Base-by-base conservation (phyloP, 2,797 vertebrate genomes). In the Rhinoraja longicauda region DNA sequence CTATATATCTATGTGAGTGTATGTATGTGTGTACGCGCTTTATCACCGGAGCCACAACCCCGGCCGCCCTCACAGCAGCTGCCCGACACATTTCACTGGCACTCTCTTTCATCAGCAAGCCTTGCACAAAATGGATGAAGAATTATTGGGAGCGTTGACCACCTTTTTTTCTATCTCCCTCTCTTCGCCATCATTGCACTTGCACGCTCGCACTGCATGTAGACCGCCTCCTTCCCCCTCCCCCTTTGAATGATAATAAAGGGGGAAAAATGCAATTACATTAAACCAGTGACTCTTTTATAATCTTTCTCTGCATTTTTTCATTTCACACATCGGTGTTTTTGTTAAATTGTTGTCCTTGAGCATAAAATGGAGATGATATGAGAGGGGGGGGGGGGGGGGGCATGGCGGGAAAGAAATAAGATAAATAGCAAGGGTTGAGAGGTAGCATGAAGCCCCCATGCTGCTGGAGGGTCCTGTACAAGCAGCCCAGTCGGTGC, bases 111-210 rank as follows among this genome's bases (percentile, higher is more conserved):
- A 97, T 96, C 94, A 95, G 94, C 94, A 96, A 94, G 95, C 95
- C 93, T 95, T 97, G 94, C 95, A 96, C 96, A 97, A 97, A 97
- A 97, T 97, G 96, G 97, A 97, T 97, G 97, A 96, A 97, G 96
- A 97, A 96, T 96, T 96, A 96, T 96, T 95, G 94, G 95, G 95
- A 24, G 94, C 93, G 94, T 95, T 95, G 95, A 95, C 94, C 94
- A 94, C 93, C 93, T 94, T 94, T 94, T 94, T 39, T 70, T 13
- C 29, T 19, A 57, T 36, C 62, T 19, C 94, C 93, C 24, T 36
- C 24, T 13, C 67, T 73, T 91, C 90, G 90, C 90, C 90, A 73
- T 91, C 90, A 91, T 53, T 91, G 39, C 70, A 26, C 67, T 73
- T 21, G 19, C 53, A 24, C 39, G 45, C 45, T 53, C 45, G 45